These are phyloP conservation scores for Melanophora roralis DNA, from an alignment of 2,888 invertebrate species.

Conservation along the genomic window DNA sequence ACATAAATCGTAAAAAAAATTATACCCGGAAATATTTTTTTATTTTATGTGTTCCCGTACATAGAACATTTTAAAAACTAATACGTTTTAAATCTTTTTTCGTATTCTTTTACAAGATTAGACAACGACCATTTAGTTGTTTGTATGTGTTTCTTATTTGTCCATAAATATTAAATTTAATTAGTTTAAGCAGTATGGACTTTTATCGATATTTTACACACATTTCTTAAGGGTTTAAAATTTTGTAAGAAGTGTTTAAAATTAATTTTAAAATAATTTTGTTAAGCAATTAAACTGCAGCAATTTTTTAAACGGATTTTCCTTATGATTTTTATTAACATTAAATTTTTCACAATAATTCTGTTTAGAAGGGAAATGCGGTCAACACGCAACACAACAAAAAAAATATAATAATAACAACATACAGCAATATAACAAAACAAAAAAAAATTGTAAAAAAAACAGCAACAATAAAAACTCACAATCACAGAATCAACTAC, in stretches of 20 bases:
- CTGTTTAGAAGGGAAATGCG: slow-evolving; percentile 45
- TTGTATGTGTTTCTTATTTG: not conserved
- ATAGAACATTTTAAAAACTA: not conserved
- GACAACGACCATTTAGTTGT: not conserved
- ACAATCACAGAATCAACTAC: slow-evolving; percentile 15
- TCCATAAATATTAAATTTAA: slow-evolving; percentile 25
- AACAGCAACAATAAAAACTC: slow-evolving; percentile 7
- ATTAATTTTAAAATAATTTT: not conserved
- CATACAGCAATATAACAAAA: slow-evolving; percentile 26
- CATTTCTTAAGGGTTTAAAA: not conserved
- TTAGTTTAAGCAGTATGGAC: slow-evolving; percentile 8
- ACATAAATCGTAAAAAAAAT: no score
- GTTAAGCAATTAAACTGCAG: slow-evolving; percentile 20
- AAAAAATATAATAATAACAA: slow-evolving; percentile 18
- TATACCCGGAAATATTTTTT: no score
- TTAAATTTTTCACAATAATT: slow-evolving; percentile 39
- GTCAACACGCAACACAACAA: slow-evolving; percentile 43
- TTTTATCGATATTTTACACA: not conserved
- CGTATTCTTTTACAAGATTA: no score
- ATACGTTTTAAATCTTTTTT: no score
- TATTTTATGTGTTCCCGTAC: not conserved
- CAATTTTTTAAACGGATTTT: not conserved
- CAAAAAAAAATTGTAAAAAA: not conserved
- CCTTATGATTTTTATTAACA: slow-evolving; percentile 18
- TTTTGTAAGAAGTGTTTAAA: not conserved